Base-by-base conservation (phyloP, 2,888 invertebrate species). In the Hypomecis atomaria region DNA sequence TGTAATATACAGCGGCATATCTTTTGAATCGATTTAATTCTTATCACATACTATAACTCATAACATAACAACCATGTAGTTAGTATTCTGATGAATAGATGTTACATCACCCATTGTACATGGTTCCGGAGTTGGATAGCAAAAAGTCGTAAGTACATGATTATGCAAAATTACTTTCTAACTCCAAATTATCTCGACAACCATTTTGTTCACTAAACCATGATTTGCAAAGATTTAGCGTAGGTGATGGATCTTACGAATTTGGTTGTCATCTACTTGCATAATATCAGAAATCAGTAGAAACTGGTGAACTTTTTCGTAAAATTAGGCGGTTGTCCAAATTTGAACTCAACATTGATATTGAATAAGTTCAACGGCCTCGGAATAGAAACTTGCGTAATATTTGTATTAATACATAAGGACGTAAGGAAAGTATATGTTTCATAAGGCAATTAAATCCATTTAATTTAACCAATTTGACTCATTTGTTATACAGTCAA, bases 111-210 rank as follows among this genome's bases (percentile, higher is more conserved):
- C 76, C 71, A 84, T 86, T 86, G 83, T 87, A 78, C 78, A 70
- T 67, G 68, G 71, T 77, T 77, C 76, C 75, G 74, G 60, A 70
- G 68, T 71, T 71, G 75, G 76, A 78, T 61, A 49, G 64, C 50
- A 58, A 67, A 66, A 69, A 71, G 76, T 72, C 63, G 62, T 66
- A 67, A 71, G 44, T 75, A 74, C 74, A 69, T 70, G 66, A 79
- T 82, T 79, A 79, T 77, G 78, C 79, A 79, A 80, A 81, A 79
- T 67, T 67, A 81, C 87, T 89, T 88, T 89, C 88, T 84, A 70
- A 84, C 74, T 76, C 49, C 53, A 68, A 58, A 56, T 40, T 34
- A 56, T 37, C 55, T 47, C 38, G 44, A 34, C 34, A 66, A 61
- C 61, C 53, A 66, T 62, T 69, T 70, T 59, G 45, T 63, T 64